Evolutionary conservation across 2,113 vertebrate species (phyloP).

Genomic region (Meleagris gallopavo): DNA sequence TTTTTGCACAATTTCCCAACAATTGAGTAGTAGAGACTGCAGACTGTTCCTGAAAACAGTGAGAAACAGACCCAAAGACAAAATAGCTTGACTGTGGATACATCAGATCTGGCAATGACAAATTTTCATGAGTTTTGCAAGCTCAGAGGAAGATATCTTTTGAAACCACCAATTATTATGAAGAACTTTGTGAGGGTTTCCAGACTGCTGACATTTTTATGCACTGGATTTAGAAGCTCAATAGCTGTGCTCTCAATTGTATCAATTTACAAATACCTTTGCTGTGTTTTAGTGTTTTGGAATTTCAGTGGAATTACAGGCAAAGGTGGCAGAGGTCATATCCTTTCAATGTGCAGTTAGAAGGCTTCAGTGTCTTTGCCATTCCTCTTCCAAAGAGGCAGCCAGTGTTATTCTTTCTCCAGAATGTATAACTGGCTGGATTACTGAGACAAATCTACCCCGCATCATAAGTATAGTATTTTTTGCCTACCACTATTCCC

Average conservation of each 20-base stretch:
- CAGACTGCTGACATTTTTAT: not conserved
- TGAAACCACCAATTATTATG: not conserved
- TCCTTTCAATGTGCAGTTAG: not conserved
- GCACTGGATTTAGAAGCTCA: not conserved
- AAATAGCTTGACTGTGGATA: fast-evolving
- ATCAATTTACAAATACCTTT: too few relatives aligned
- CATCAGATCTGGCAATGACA: not conserved
- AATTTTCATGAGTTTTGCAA: not conserved
- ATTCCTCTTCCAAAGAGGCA: not conserved
- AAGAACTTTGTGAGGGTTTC: not conserved
- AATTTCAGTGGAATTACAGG: not conserved
- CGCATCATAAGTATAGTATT: not conserved
- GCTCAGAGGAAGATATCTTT: not conserved
- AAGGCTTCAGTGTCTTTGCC: not conserved
- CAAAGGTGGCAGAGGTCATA: not conserved
- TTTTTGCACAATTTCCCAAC: not conserved
- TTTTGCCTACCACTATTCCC: not conserved
- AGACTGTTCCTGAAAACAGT: fast-evolving
- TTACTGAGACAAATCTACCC: constrained; percentile 16
- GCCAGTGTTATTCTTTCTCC: not conserved
- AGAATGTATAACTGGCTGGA: not conserved
- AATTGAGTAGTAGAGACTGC: not conserved
- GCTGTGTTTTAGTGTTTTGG: too few relatives aligned
- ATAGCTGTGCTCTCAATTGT: not conserved
- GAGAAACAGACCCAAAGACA: not conserved